Evolutionary conservation across 2,797 vertebrate genomes (phyloP).

Genomic region (Sebastes vulpes): DNA sequence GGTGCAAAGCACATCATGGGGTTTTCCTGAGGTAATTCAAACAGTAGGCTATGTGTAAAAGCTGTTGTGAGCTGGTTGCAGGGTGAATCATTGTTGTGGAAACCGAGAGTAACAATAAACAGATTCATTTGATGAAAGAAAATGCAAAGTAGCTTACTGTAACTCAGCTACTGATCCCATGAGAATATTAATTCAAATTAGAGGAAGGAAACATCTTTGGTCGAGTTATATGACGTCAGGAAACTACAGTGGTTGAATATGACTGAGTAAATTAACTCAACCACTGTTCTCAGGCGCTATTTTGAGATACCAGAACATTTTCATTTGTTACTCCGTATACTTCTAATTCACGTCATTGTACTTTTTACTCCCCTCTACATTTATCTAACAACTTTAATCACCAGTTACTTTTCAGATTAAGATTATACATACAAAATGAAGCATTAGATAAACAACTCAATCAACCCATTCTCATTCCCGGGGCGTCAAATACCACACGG

Average conservation of each 20-base stretch:
- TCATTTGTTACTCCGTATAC: not conserved
- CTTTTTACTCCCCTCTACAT: not conserved
- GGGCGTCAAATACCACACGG: no score
- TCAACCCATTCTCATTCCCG: no score
- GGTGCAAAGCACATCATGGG: constrained; percentile 28
- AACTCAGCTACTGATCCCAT: not conserved
- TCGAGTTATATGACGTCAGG: not conserved
- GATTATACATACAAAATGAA: no score
- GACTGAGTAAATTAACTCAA: not conserved
- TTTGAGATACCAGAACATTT: not conserved
- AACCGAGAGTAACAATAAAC: not conserved
- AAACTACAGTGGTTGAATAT: not conserved
- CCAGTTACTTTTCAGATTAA: not conserved
- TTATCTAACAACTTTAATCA: not conserved
- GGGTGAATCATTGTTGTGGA: not conserved
- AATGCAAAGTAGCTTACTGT: not conserved
- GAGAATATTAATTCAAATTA: not conserved
- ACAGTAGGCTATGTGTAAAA: not conserved
- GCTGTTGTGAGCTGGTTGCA: not conserved
- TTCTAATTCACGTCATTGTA: not conserved
- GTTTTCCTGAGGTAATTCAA: constrained; percentile 13
- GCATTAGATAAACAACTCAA: not conserved
- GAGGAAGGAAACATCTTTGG: not conserved
- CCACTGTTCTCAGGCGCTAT: not conserved
- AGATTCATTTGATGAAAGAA: not conserved